Conservation (phyloP, 2,888 invertebrate genomes). For the Chrysina gloriosa region DNA sequence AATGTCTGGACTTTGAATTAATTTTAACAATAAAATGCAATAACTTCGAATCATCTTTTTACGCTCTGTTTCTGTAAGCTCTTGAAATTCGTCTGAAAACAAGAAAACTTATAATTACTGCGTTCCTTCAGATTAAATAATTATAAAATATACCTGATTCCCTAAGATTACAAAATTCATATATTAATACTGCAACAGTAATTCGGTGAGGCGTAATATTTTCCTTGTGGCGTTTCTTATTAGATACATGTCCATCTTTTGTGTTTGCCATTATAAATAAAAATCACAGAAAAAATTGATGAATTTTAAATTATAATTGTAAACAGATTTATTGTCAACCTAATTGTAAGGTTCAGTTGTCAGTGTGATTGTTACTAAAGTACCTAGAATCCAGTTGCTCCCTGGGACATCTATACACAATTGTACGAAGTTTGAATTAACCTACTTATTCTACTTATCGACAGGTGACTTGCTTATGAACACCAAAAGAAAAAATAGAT, state of each 20-base stretch:
- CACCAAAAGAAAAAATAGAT: no score
- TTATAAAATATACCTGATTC: conserved; percentile 62
- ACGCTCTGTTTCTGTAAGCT: conserved; percentile 60
- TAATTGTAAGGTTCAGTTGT: no score
- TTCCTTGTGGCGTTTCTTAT: conserved; percentile 59
- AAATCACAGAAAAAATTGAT: background rate
- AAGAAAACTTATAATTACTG: conserved; percentile 31
- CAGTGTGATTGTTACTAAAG: no score
- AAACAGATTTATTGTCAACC: no score
- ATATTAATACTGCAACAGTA: conserved; percentile 79
- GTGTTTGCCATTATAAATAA: conserved; percentile 11
- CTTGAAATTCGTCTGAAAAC: conserved; percentile 66
- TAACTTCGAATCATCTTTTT: conserved; percentile 71
- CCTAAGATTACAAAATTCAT: conserved; percentile 78
- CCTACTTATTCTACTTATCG: no score
- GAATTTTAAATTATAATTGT: background rate
- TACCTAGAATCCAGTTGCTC: no score
- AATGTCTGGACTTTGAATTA: conserved; percentile 87
- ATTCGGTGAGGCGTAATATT: conserved; percentile 84
- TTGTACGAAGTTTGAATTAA: no score
- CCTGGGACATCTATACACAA: no score
- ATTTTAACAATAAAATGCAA: conserved; percentile 81
- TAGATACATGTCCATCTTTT: conserved; percentile 4
- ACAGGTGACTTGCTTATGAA: no score
- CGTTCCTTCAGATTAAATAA: background rate